Evolutionary conservation across 2,113 vertebrate genomes (phyloP), one percentile per base, ranked within the genome.

Genomic region (Platycercus adscitus): DNA sequence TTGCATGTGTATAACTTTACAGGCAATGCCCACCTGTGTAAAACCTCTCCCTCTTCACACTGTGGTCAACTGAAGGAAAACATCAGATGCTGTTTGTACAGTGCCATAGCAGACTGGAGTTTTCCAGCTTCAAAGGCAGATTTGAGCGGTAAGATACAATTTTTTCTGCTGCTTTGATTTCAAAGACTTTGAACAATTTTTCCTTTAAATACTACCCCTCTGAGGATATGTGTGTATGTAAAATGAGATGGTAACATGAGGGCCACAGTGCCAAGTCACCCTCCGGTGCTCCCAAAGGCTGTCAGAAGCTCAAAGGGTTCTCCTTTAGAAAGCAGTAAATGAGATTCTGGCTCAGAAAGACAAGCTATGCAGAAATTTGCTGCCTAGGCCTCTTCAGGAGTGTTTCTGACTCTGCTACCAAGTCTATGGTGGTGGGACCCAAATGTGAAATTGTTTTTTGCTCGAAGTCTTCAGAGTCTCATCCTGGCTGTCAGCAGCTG

Each of bases 91-190:
- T 17, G 13, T 78, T 89, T 75, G 28, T 39, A 46, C 31, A 24
- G 49, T 84, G 75, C 47, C 39, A 8, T 16, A 41, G 44, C 0
- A 0, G 26, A 37, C 31, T 2, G 15, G 39, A 88, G 26, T 39
- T 71, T 94, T 92, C 50, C 43, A n/a, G 18, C 56, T 95, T 83
- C 69, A 84, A 80, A 88, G 75, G 85, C 41, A 80, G 53, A 63
- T 88, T 72, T 72, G 26, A 88, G 17, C 18, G 70, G 12, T 21
- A 58, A 83, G 53, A 95, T 37, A 33, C 2, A 55, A 10, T 50
- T 89, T 91, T 93, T 93, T 71, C 49, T 78, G 29, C 52, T 90
- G 64, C 19, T 96, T 86, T 61, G 15, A 53, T 90, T 95, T 93
- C 73, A 93, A 69, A 93, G 73, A 44, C 44, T 69, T 78, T 37